Evolutionary conservation across 2,113 vertebrate species (phyloP).

Genomic region (Heterotis niloticus): DNA sequence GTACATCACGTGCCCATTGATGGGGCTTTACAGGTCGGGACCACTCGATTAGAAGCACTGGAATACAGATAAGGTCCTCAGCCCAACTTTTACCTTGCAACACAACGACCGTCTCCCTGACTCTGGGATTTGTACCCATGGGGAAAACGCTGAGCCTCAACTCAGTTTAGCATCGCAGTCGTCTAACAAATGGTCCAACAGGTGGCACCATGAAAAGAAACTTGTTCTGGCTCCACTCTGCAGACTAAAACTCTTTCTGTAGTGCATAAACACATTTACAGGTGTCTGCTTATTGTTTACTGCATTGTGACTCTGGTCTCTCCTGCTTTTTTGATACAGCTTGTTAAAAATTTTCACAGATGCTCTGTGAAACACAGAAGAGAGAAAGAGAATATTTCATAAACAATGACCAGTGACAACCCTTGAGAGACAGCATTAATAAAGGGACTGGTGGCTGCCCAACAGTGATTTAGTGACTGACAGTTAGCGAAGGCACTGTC

Average conservation of each 20-base stretch:
- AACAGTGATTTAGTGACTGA: slow-evolving; percentile 22
- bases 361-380: background rate
- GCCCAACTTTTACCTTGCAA: too few species aligned
- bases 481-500: background rate
- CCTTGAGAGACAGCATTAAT: background rate
- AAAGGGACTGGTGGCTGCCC: background rate
- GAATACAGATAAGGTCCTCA: too few species aligned
- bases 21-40: too few species aligned
- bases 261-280: too few species aligned
- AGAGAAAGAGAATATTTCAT: background rate
- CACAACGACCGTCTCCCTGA: too few species aligned
- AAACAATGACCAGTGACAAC: slow-evolving; percentile 8
- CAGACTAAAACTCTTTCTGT: background rate
- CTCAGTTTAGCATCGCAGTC: too few species aligned
- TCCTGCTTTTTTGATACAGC: background rate
- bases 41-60: too few species aligned
- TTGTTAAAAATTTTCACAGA: background rate
- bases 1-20: too few species aligned
- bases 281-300: background rate
- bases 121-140: too few species aligned
- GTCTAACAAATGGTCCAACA: too few species aligned
- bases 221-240: background rate
- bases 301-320: background rate
- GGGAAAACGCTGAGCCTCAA: too few species aligned
- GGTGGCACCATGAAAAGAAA: too few species aligned